Evolutionary conservation across 2,888 invertebrate species (phyloP).

Genomic region (Epinotia demarniana): DNA sequence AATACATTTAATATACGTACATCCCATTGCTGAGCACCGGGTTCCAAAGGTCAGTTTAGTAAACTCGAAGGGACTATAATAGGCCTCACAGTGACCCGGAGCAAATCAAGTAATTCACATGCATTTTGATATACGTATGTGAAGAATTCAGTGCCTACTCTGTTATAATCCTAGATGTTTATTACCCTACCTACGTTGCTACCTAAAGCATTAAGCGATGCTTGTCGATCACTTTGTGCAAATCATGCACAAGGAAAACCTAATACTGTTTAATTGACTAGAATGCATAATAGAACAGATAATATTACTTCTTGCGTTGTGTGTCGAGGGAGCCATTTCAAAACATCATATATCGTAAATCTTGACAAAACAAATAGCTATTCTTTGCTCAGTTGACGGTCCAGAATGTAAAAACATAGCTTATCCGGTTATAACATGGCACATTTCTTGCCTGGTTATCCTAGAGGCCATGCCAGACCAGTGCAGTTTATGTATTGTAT

Average conservation of each 20-base stretch:
- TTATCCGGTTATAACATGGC: conserved; percentile 5
- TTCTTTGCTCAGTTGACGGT: conserved; percentile 55
- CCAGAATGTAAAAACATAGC: not conserved
- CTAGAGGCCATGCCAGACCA: not conserved
- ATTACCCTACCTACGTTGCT: conserved; percentile 1
- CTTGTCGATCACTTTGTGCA: conserved; percentile 19
- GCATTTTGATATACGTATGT: not conserved
- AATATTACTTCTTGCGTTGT: conserved; percentile 43
- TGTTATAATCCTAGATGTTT: not conserved
- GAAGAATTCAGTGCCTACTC: not conserved
- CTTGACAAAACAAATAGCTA: conserved; percentile 59
- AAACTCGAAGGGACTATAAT: no score
- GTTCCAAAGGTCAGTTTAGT: no score
- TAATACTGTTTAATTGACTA: conserved; percentile 48
- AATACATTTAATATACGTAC: no score
- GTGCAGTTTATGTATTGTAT: not conserved
- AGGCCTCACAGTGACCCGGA: no score
- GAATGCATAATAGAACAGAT: conserved; percentile 49
- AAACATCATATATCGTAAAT: conserved; percentile 57
- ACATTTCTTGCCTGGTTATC: not conserved
- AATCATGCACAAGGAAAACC: conserved; percentile 31
- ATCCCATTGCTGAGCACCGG: no score
- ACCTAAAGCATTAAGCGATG: not conserved
- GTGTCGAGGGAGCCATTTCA: conserved; percentile 56
- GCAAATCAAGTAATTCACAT: no score